Evolutionary conservation across 2,113 vertebrate species (phyloP).

Genomic region (Piprites chloris): DNA sequence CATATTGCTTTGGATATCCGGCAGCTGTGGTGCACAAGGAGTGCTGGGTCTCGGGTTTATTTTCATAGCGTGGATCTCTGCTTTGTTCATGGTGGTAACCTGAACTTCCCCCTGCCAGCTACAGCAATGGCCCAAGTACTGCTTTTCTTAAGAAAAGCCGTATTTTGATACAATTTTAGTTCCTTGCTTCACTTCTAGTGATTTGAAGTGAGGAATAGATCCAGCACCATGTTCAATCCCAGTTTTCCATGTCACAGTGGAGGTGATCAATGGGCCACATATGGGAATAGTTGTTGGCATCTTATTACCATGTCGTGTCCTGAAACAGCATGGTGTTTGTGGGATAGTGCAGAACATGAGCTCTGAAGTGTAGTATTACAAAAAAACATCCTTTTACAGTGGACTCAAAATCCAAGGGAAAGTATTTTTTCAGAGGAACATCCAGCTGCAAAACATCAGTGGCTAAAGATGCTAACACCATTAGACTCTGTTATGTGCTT

Average conservation of each 20-base stretch:
- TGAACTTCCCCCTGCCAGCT: not conserved
- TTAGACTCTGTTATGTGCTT: not conserved
- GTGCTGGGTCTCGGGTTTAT: not conserved
- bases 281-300: not conserved
- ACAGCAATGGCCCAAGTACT: not conserved
- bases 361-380: not conserved
- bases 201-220: not conserved
- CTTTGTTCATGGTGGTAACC: not conserved
- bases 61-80: not conserved
- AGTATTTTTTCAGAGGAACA: not conserved
- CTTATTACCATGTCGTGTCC: fast-evolving
- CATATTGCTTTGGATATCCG: fast-evolving
- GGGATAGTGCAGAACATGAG: not conserved
- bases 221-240: not conserved
- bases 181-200: not conserved
- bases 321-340: not conserved
- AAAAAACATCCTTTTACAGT: not conserved
- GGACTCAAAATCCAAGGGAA: not conserved
- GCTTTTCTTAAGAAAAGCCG: not conserved
- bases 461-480: not conserved
- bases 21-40: not conserved
- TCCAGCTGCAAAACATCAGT: not conserved
- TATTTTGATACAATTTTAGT: not conserved
- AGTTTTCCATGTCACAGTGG: not conserved
- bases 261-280: not conserved